phyloP scores from a whole-genome alignment of 2,888 invertebrate genomes.

The Chrysolina americana region DNA sequence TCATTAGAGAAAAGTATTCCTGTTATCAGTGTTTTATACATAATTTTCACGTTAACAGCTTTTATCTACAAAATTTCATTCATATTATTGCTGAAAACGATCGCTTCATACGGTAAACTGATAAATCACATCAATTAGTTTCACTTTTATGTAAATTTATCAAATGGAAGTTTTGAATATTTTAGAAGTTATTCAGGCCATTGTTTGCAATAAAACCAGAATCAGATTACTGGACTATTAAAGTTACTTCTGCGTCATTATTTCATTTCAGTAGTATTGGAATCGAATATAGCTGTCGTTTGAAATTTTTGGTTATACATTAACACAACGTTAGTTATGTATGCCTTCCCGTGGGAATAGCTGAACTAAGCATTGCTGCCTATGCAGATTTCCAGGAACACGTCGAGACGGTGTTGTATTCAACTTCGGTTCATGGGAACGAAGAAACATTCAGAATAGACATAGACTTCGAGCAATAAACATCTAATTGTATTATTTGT shows the following conservation, averaged over 20 bases:
- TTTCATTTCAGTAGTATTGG: not conserved
- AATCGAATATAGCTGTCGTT: no score
- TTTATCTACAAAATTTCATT: constrained; percentile 32
- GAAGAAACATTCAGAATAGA: no score
- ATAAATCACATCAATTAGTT: constrained; percentile 37
- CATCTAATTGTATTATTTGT: no score
- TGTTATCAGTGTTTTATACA: constrained; percentile 34
- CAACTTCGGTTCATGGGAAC: no score
- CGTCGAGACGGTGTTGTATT: no score
- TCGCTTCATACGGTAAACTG: constrained; percentile 32
- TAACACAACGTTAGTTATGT: no score
- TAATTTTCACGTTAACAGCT: constrained; percentile 27
- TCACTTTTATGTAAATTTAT: constrained; percentile 44
- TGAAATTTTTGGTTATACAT: no score
- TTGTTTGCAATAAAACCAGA: not conserved
- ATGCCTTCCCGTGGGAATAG: no score
- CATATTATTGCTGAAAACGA: constrained; percentile 27
- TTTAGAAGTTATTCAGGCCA: not conserved
- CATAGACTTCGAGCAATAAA: no score
- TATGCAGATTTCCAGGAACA: no score
- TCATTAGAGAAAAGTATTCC: constrained; percentile 27
- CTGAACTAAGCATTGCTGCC: no score
- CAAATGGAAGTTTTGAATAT: constrained; percentile 25
- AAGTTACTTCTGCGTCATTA: not conserved
- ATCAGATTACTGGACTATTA: not conserved